Base-by-base conservation (phyloP, 2,888 invertebrate species). In the Hypolimnas misippus region DNA sequence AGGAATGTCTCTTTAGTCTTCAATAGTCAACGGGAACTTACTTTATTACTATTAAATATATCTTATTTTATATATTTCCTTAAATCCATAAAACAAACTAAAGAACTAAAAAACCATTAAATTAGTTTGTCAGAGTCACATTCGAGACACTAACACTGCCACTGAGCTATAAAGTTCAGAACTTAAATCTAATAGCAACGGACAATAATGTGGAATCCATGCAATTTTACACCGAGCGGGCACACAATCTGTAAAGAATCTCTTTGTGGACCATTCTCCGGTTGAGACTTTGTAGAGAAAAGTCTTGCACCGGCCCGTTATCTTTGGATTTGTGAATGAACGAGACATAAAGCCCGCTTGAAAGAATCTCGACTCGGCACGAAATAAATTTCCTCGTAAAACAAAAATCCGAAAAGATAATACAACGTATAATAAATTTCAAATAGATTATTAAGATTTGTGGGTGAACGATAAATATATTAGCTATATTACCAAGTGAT, bases 271-370 rank as follows among this genome's bases (percentile, higher is more conserved):
- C 75, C 70, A 70, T 74, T 75, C 71, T 69, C 73, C 70, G 72
- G 75, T 73, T 72, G 75, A 76, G 77, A 75, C 70, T 75, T 78
- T 76, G 67, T 62, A 57, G 62, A 68, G 68, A 62, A 71, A 67
- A 66, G 67, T 65, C 65, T 63, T 60, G 54, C 60, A 64, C 61
- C 62, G 73, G 59, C 67, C 74, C 72, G 79, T 77, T 84, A 83
- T 82, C 83, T 81, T 73, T 74, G 80, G 82, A 85, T 86, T 85
- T 83, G 78, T 80, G 76, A 78, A 75, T 73, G 79, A 82, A 82
- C 79, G 80, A 82, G 80, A 83, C 81, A 76, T 78, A 83, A 82
- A 84, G 79, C 83, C 75, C 70, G 73, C 73, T 75, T 76, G 76
- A 79, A 79, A 78, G 80, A 74, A 77, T 77, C 73, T 75, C 73